Percentiles rank a stretch among this genome's conserved stretches.
These are phyloP conservation scores for Orussus abietinus DNA, from an alignment of 1,140 invertebrate species.

Conservation along the genomic window DNA sequence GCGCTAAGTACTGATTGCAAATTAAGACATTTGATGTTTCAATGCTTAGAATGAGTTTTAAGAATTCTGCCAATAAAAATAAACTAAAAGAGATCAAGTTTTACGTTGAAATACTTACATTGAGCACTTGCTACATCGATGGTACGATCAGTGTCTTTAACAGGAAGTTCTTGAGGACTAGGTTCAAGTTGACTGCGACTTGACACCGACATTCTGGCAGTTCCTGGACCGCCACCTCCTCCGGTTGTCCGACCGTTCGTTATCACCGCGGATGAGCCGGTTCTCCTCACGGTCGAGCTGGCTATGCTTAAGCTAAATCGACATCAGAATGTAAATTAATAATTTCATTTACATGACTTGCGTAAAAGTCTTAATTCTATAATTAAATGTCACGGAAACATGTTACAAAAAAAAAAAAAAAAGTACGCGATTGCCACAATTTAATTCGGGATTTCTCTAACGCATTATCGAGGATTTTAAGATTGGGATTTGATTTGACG, in stretches of 20 bases:
- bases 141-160: constrained; percentile 47
- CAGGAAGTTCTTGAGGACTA: constrained; percentile 49
- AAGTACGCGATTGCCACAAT: too few species aligned
- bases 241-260: constrained; percentile 32
- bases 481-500: too few species aligned
- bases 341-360: too few species aligned
- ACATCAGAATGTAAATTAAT: constrained; percentile 4
- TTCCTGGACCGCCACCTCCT: constrained; percentile 21
- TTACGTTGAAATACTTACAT: constrained; percentile 36
- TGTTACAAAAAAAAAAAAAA: constrained; percentile 23
- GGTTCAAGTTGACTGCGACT: constrained; percentile 47
- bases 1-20: too few species aligned
- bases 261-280: constrained; percentile 35
- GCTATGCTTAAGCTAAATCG: constrained; percentile 30
- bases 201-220: constrained; percentile 24
- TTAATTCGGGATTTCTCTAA: too few species aligned
- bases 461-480: too few species aligned
- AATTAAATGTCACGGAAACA: constrained; percentile 8
- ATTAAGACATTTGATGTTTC: too few species aligned
- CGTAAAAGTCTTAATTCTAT: too few species aligned
- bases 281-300: constrained; percentile 33
- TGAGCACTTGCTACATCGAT: constrained; percentile 52
- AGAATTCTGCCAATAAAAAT: too few species aligned
- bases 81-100: neutral
- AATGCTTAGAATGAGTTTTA: too few species aligned